A percentile compares a stretch with the other conserved stretches of the same genome.
phyloP scores from a whole-genome alignment of 2,888 invertebrate genomes.

The Dorcus hopei region DNA sequence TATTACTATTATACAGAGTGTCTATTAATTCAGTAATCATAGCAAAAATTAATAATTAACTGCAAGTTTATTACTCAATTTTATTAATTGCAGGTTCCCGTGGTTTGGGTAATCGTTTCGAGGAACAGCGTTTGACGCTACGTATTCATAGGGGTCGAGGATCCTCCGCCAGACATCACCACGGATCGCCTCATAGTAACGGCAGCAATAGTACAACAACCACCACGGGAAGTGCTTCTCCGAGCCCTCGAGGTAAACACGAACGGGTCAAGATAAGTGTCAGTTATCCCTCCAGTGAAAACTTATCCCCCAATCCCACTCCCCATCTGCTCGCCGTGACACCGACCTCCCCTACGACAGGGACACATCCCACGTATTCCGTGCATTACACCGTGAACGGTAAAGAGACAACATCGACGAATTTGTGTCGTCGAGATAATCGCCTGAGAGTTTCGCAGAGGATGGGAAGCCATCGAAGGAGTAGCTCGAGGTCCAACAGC shows the following conservation, averaged over 20 bases:
- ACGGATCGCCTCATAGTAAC: slow-evolving; percentile 65
- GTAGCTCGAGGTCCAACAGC: slow-evolving; percentile 48
- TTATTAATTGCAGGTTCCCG: slow-evolving; percentile 53
- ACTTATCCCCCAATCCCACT: slow-evolving; percentile 43
- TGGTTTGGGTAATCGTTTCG: slow-evolving; percentile 73
- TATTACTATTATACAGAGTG: too few species aligned
- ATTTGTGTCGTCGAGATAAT: slow-evolving; percentile 53
- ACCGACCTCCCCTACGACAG: slow-evolving; percentile 43
- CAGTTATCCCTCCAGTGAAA: slow-evolving; percentile 79
- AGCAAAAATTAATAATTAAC: too few species aligned
- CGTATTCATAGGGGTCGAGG: slow-evolving; percentile 87
- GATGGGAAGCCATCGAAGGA: slow-evolving; percentile 32
- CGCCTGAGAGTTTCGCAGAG: slow-evolving; percentile 55
- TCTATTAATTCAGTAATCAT: too few species aligned
- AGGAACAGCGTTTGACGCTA: slow-evolving; percentile 85
- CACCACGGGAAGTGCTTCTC: slow-evolving; percentile 64
- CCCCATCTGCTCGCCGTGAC: slow-evolving; percentile 43
- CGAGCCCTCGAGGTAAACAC: slow-evolving; percentile 58
- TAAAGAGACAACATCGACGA: slow-evolving; percentile 56
- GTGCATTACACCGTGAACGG: slow-evolving; percentile 69
- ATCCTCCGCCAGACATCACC: slow-evolving; percentile 54
- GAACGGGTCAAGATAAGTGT: slow-evolving; percentile 85
- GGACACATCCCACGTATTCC: slow-evolving; percentile 54
- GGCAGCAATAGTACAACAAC: slow-evolving; percentile 69
- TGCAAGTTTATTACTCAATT: too few species aligned